Evolutionary conservation across 2,113 vertebrate species (phyloP).

Genomic region (Cochlearius cochlearius): DNA sequence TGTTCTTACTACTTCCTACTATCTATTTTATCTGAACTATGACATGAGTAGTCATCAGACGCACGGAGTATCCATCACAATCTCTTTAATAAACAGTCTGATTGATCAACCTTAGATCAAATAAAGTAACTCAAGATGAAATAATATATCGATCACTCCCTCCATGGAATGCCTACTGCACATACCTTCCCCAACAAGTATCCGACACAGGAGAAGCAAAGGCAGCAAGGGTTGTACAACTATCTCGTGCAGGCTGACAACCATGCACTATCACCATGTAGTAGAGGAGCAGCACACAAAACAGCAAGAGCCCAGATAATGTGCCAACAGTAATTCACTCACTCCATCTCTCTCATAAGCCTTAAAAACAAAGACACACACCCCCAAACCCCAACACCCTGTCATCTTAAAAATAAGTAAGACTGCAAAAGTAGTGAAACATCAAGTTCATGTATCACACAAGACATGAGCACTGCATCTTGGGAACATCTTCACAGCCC

Average conservation of each 20-base stretch:
- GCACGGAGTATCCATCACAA: background rate
- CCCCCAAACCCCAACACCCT: background rate
- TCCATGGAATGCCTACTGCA: background rate
- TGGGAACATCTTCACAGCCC: background rate
- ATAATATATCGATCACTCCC: background rate
- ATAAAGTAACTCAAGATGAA: background rate
- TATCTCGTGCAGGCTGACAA: background rate
- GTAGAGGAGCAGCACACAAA: background rate
- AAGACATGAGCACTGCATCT: background rate
- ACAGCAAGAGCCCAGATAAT: background rate
- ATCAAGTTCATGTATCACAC: background rate
- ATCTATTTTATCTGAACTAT: background rate
- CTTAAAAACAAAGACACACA: background rate
- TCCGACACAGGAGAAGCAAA: background rate
- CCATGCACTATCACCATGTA: rapidly evolving
- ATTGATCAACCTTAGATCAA: background rate
- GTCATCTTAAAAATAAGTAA: background rate
- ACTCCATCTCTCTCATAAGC: background rate
- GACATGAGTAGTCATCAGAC: background rate
- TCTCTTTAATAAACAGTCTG: background rate
- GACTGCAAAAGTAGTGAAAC: background rate
- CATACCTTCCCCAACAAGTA: background rate
- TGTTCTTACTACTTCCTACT: background rate
- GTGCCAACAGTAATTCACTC: background rate
- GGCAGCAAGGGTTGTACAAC: background rate